Evolutionary conservation across 2,113 vertebrate species (phyloP).

Genomic region (Camarhynchus parvulus): DNA sequence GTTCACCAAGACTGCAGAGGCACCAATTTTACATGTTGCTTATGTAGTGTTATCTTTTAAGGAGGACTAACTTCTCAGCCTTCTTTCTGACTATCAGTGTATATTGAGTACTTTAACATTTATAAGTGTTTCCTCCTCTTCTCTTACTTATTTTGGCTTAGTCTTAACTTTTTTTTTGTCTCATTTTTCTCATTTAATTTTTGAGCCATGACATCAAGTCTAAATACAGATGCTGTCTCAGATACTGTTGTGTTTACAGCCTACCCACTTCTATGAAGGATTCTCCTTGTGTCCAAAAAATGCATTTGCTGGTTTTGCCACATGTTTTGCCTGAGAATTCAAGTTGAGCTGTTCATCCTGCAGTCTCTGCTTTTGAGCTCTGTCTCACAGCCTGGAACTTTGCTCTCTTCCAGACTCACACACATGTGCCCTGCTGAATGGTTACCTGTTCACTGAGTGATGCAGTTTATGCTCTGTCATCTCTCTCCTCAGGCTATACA

Average conservation of each 20-base stretch:
- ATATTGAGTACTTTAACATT: not conserved
- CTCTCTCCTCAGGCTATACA: not conserved
- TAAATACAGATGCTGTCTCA: not conserved
- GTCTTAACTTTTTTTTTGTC: not conserved
- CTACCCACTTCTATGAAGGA: not conserved
- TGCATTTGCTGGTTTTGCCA: not conserved
- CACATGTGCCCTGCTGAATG: not conserved
- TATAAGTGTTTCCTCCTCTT: not conserved
- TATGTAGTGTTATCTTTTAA: not conserved
- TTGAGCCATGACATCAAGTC: not conserved
- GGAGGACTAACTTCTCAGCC: not conserved
- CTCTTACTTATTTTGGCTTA: not conserved
- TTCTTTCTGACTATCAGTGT: not conserved
- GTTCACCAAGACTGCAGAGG: not conserved
- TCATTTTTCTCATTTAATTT: not conserved
- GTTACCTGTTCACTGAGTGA: not conserved
- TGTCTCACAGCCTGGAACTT: not conserved
- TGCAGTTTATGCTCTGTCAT: not conserved
- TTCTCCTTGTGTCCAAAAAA: not conserved
- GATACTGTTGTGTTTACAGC: not conserved
- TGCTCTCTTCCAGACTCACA: not conserved
- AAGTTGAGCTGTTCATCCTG: not conserved
- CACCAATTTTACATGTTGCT: not conserved
- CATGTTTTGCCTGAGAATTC: not conserved
- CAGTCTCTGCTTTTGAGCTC: not conserved